Conservation (phyloP, 2,888 invertebrate genomes). For the Adineta ricciae region DNA sequence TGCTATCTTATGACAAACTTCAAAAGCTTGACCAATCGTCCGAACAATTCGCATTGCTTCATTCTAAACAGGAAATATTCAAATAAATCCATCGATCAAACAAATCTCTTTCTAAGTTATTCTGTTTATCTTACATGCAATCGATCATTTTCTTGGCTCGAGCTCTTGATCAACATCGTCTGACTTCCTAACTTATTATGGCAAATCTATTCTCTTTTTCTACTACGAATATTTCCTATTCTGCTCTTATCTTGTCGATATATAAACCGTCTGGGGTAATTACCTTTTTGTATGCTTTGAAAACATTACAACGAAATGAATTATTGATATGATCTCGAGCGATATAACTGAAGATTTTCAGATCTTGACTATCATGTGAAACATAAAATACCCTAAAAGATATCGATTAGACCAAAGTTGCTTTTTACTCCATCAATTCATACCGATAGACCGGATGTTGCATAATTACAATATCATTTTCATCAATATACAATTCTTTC, state of each 20-base stretch:
- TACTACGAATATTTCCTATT: too few species aligned
- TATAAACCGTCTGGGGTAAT: too few species aligned
- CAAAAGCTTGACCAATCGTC: constrained; percentile 96
- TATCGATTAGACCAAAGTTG: neutral
- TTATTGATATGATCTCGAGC: constrained; percentile 89
- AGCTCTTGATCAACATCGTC: neutral
- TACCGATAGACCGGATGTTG: constrained; percentile 61
- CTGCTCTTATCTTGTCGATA: too few species aligned
- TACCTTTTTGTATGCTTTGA: constrained; percentile 96
- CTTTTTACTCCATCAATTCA: constrained; percentile 36
- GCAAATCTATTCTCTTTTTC: neutral
- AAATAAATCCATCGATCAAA: too few species aligned
- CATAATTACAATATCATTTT: constrained; percentile 57
- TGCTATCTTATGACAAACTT: constrained; percentile 79
- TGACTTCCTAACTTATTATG: neutral
- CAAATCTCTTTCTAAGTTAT: too few species aligned
- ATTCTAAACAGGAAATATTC: constrained; percentile 58
- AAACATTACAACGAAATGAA: constrained; percentile 95
- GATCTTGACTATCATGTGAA: constrained; percentile 91
- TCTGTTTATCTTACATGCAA: neutral
- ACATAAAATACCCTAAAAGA: constrained; percentile 93
- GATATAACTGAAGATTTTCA: constrained; percentile 98
- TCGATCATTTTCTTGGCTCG: neutral
- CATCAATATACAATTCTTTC: constrained; percentile 60
- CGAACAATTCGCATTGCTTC: constrained; percentile 96